A percentile compares a stretch with the other conserved stretches of the same genome.
These are phyloP conservation scores for Thymelicus acteon DNA, from an alignment of 2,888 invertebrate genomes.

Conservation along the genomic window DNA sequence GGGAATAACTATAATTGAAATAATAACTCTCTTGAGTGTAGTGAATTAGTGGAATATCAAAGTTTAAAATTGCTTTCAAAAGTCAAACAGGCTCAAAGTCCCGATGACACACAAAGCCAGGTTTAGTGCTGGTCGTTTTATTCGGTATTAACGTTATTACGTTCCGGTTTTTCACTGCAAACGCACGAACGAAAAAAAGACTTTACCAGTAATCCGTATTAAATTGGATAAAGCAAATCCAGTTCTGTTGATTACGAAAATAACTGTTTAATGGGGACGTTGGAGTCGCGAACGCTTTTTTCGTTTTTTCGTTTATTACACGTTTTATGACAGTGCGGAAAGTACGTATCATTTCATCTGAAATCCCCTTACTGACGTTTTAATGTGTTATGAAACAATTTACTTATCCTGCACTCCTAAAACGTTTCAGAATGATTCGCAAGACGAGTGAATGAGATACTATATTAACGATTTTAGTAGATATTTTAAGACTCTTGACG, in stretches of 20 bases:
- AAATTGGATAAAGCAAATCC: conserved; percentile 40
- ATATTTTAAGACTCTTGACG: too few species aligned
- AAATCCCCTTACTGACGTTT: conserved; percentile 18
- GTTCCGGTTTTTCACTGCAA: conserved; percentile 30
- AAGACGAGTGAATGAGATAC: conserved; percentile 12
- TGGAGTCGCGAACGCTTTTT: conserved; percentile 4
- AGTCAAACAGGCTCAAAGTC: conserved; percentile 22
- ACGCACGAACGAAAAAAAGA: conserved; percentile 33
- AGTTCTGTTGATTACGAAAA: conserved; percentile 37
- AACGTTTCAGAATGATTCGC: conserved; percentile 14
- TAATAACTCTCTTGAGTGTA: conserved; percentile 13
- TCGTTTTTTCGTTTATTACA: conserved; percentile 19
- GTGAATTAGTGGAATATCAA: conserved; percentile 29
- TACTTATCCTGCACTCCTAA: conserved; percentile 15
- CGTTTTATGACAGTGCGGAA: conserved; percentile 24
- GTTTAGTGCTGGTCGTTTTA: conserved; percentile 29
- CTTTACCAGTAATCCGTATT: conserved; percentile 36
- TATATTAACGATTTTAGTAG: not conserved
- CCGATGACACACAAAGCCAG: conserved; percentile 32
- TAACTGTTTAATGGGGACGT: conserved; percentile 36
- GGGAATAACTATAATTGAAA: conserved; percentile 17
- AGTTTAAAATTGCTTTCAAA: conserved; percentile 35
- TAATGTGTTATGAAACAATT: conserved; percentile 24
- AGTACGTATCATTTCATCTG: conserved; percentile 24
- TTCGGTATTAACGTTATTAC: conserved; percentile 32